Evolutionary conservation across 2,797 vertebrate species (phyloP).

Genomic region (Adelosebastes latens): DNA sequence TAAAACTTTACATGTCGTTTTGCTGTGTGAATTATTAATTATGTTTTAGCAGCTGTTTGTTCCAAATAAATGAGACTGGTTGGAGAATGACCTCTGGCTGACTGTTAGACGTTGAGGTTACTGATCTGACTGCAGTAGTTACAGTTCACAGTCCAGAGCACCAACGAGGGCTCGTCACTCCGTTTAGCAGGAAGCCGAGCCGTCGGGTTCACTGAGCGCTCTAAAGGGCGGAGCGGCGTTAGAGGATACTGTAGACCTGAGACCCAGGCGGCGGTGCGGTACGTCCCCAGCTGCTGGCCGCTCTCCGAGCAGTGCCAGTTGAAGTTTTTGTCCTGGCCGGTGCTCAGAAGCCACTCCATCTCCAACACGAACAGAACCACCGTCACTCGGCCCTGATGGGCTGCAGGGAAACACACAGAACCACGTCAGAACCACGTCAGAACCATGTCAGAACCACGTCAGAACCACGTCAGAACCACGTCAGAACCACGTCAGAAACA

Average conservation of each 20-base stretch:
- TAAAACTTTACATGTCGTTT: too few species aligned
- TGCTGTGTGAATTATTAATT: too few species aligned
- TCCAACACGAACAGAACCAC: constrained; percentile 96
- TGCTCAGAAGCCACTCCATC: constrained; percentile 98
- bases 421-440: too few species aligned
- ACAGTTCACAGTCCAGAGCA: background rate
- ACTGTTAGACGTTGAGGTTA: too few species aligned
- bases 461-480: too few species aligned
- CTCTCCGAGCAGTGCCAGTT: constrained; percentile 98
- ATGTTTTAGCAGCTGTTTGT: too few species aligned
- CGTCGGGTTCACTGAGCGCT: constrained; percentile 9
- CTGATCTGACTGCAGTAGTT: too few species aligned
- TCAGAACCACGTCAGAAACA: too few species aligned
- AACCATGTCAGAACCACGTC: constrained; percentile 42
- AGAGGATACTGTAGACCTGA: constrained; percentile 98
- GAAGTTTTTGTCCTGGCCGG: constrained; percentile 94
- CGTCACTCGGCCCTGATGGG: constrained; percentile 93
- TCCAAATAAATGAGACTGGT: too few species aligned
- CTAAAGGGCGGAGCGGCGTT: background rate
- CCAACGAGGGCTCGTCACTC: constrained; percentile 23
- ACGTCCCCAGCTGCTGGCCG: constrained; percentile 90
- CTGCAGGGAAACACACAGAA: constrained; percentile 72
- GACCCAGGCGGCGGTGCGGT: constrained; percentile 91
- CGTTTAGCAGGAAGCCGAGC: constrained; percentile 17
- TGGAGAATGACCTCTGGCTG: too few species aligned